Percentiles rank a stretch among this genome's conserved stretches.
Conservation (phyloP, 2,113 vertebrate species). For the Gulo gulo region DNA sequence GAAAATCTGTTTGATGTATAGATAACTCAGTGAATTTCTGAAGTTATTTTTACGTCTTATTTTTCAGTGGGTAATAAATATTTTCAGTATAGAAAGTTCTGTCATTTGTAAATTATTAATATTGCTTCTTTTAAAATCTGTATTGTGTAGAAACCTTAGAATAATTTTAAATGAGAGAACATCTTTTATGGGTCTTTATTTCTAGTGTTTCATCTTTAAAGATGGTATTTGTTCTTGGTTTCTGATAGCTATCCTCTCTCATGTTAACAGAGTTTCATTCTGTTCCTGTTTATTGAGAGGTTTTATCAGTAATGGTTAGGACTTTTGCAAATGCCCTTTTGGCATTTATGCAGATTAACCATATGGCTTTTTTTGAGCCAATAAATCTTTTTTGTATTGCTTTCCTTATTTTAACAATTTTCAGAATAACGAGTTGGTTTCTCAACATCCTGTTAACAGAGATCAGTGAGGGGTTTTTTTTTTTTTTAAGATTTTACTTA, state of each 20-base stretch:
- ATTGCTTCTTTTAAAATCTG: not conserved
- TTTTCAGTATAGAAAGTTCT: not conserved
- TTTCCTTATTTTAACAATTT: not conserved
- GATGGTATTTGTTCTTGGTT: not conserved
- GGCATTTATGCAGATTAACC: not conserved
- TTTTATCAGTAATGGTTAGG: not conserved
- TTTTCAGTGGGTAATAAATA: not conserved
- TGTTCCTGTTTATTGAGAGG: not conserved
- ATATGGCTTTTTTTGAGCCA: not conserved
- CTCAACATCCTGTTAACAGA: not conserved
- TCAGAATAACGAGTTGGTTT: not conserved
- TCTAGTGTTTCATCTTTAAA: not conserved
- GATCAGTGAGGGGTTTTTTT: not conserved
- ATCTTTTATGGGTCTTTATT: slow-evolving; percentile 1
- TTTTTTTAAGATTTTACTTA: not conserved
- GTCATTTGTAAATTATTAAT: not conserved
- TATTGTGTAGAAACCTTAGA: not conserved
- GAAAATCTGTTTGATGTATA: not conserved
- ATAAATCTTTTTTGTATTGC: not conserved
- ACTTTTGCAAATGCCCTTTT: not conserved
- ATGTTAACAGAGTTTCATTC: not conserved
- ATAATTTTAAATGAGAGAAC: not conserved
- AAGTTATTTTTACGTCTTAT: not conserved
- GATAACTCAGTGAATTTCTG: not conserved
- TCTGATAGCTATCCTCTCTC: not conserved